Evolutionary conservation across 2,113 vertebrate genomes (phyloP).

Genomic region (Solenodon paradoxus): DNA sequence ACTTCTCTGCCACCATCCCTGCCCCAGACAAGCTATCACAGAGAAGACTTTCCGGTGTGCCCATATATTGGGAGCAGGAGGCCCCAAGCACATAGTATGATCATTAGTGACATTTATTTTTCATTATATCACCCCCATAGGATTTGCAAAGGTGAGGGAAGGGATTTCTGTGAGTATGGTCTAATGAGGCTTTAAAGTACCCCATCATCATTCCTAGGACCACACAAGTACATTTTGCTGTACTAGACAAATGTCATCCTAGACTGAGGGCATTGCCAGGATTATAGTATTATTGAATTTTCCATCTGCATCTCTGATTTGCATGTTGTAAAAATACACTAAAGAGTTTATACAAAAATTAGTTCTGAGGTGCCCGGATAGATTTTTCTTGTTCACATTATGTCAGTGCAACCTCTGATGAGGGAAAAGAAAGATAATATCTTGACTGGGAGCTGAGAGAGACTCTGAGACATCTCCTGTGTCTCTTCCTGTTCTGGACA

Average conservation of each 20-base stretch:
- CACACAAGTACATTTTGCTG: slow-evolving; percentile 16
- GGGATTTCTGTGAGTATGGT: slow-evolving; percentile 24
- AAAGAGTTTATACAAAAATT: slow-evolving; percentile 53
- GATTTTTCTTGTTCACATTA: slow-evolving; percentile 42
- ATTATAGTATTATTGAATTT: slow-evolving; percentile 59
- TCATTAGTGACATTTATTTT: neutral
- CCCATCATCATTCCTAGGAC: neutral
- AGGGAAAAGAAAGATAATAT: slow-evolving; percentile 35
- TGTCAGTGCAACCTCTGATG: neutral
- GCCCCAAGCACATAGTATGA: neutral
- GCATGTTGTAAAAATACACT: slow-evolving; percentile 60
- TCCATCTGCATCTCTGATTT: slow-evolving; percentile 37
- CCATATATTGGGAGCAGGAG: neutral
- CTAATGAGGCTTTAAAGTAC: slow-evolving; percentile 21
- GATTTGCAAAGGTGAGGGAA: neutral
- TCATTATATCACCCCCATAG: neutral
- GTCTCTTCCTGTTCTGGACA: neutral
- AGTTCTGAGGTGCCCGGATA: slow-evolving; percentile 34
- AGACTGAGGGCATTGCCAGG: slow-evolving; percentile 5
- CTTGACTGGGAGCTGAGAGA: neutral
- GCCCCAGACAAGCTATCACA: neutral
- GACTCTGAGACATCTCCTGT: neutral
- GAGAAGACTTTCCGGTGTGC: neutral
- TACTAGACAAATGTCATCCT: slow-evolving; percentile 62
- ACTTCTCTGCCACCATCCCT: neutral